These are phyloP conservation scores for Prietella phreatophila DNA, from an alignment of 2,113 vertebrate species.

Conservation along the genomic window DNA sequence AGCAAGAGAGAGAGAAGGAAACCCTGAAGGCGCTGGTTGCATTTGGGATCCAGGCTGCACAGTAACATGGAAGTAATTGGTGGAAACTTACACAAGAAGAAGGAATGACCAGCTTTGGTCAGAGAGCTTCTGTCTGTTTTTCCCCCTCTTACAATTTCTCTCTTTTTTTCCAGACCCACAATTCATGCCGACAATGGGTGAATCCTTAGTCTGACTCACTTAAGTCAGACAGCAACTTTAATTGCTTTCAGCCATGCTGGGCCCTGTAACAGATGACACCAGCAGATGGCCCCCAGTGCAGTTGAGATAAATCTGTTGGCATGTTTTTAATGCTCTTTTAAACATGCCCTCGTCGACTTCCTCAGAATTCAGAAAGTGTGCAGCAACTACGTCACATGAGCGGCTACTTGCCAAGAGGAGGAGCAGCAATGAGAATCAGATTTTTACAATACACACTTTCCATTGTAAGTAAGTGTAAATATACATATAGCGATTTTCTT, in stretches of 20 bases:
- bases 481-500: neutral
- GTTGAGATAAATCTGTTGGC: slow-evolving; percentile 46
- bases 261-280: neutral
- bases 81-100: slow-evolving; percentile 65
- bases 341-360: neutral
- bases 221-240: slow-evolving; percentile 5
- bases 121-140: slow-evolving; percentile 45
- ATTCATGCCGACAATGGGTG: neutral
- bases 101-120: slow-evolving; percentile 53
- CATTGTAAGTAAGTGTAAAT: neutral
- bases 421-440: neutral
- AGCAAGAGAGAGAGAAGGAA: slow-evolving; percentile 27
- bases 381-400: neutral
- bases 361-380: neutral
- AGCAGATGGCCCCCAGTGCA: slow-evolving; percentile 44
- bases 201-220: slow-evolving; percentile 11
- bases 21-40: slow-evolving; percentile 67
- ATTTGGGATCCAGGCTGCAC: slow-evolving; percentile 69
- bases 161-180: slow-evolving; percentile 9
- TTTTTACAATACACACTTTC: neutral
- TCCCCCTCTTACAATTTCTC: slow-evolving; percentile 5
- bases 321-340: slow-evolving; percentile 13
- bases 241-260: slow-evolving; percentile 18
- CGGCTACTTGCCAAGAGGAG: neutral
- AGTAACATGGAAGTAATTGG: slow-evolving; percentile 72